Evolutionary conservation across 2,113 vertebrate genomes (phyloP), one percentile per base, ranked within the genome.

Genomic region (Equus quagga): DNA sequence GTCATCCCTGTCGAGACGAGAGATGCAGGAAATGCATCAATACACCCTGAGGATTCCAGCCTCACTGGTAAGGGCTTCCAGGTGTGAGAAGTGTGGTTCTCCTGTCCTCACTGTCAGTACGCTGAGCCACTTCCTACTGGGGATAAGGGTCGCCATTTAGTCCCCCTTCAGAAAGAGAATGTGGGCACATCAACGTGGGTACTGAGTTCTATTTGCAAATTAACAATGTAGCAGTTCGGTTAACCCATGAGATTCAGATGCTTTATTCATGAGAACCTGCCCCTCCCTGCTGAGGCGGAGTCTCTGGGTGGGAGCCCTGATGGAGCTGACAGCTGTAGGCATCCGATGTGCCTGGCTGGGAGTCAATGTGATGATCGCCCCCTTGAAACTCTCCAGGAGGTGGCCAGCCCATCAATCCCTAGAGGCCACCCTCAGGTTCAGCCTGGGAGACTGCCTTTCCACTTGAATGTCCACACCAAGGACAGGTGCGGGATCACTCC

Each of bases 401-500:
- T 7, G 11, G 73, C 28, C 41, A 49, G 51, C 41, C 41, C 18
- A 9, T 2, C 36, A 3, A 18, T 6, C 80, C 51, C 80, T 0
- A 28, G 58, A 41, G 60, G 60, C 60, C 54, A 15, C 49, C 58
- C 41, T 23, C 19, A 33, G 13, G 41, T n/a, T 13, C 73, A 12
- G 33, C 87, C 24, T 10, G 65, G 76, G 44, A 56, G 33, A 58
- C 8, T 31, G 28, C 11, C 18, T 87, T 44, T 28, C 58, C 8
- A 2, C 36, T 56, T 4, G 18, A 54, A 67, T 17, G 67, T 21
- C 49, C 41, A 13, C 62, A 70, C 41, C 19, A 41, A 44, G 62
- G 24, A 36, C n/a, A 44, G 72, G 44, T 0, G 1, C 33, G 2
- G 2, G 31, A 17, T 31, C 4, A 7, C 65, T 21, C 56, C 72